A percentile compares a stretch with the other conserved stretches of the same genome.
phyloP scores from a whole-genome alignment of 2,888 invertebrate species.

The Zelleria hepariella region DNA sequence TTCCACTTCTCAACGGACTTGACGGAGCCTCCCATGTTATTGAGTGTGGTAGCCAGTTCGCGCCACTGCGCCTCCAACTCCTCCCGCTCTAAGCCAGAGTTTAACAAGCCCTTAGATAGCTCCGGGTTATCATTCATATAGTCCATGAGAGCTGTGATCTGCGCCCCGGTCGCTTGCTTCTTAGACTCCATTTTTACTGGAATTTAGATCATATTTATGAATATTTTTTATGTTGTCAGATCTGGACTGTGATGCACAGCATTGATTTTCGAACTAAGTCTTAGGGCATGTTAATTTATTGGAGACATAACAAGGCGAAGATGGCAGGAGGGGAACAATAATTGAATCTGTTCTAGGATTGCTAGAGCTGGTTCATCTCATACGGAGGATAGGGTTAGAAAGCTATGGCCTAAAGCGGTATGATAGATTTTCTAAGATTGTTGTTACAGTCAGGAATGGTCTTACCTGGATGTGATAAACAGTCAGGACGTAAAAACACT shows the following conservation, averaged over 20 bases:
- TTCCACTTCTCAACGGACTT: conserved; percentile 31
- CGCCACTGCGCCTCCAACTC: conserved; percentile 25
- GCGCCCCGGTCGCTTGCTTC: conserved; percentile 24
- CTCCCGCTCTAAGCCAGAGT: conserved; percentile 22
- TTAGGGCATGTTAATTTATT: background rate
- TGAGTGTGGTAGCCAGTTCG: conserved; percentile 20
- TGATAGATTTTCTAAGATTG: too few relatives aligned
- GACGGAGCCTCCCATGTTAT: conserved; percentile 20
- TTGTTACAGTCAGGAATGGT: too few relatives aligned
- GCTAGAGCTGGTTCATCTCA: too few relatives aligned
- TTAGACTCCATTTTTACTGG: conserved; percentile 21
- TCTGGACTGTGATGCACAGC: background rate
- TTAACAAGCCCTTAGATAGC: conserved; percentile 20
- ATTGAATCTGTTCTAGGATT: too few relatives aligned
- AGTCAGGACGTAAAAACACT: too few relatives aligned
- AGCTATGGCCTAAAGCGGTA: too few relatives aligned
- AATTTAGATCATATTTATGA: background rate
- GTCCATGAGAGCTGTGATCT: conserved; percentile 26
- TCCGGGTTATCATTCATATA: conserved; percentile 27
- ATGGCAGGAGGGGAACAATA: too few relatives aligned
- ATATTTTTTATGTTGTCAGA: background rate
- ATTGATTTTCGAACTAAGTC: background rate
- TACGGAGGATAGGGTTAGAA: too few relatives aligned
- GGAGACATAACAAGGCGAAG: too few relatives aligned
- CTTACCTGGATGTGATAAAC: too few relatives aligned